phyloP scores from a whole-genome alignment of 2,888 invertebrate species.

The Orthosia gracilis region DNA sequence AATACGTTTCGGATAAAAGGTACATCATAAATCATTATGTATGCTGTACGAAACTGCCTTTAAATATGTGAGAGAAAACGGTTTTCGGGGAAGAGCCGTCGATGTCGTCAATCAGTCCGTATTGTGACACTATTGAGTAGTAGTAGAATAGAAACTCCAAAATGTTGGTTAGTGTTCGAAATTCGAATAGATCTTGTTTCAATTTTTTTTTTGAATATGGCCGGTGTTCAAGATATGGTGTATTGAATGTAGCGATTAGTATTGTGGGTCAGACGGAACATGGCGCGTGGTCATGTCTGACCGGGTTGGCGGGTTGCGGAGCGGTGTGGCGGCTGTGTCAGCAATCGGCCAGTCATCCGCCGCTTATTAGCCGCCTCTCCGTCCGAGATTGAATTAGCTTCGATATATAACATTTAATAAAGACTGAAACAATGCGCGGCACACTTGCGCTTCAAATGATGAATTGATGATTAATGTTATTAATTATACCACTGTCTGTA shows the following conservation, averaged over 20 bases:
- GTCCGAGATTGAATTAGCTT: slow-evolving; percentile 87
- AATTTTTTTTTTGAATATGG: slow-evolving; percentile 61
- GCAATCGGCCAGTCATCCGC: slow-evolving; percentile 85
- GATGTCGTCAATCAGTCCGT: slow-evolving; percentile 80
- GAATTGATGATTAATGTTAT: slow-evolving; percentile 35
- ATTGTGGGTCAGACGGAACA: slow-evolving; percentile 75
- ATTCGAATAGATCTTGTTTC: slow-evolving; percentile 30
- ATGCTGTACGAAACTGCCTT: slow-evolving; percentile 83
- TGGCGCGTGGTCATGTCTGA: slow-evolving; percentile 75
- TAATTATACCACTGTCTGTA: slow-evolving; percentile 36
- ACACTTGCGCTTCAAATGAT: slow-evolving; percentile 40
- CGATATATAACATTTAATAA: slow-evolving; percentile 83
- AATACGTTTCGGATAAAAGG: slow-evolving; percentile 90
- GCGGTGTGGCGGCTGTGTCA: slow-evolving; percentile 69
- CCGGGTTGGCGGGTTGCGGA: slow-evolving; percentile 44
- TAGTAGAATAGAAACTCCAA: slow-evolving; percentile 1
- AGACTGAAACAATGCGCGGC: slow-evolving; percentile 80
- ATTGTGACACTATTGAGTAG: slow-evolving; percentile 75
- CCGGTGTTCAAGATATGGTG: slow-evolving; percentile 61
- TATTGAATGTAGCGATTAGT: slow-evolving; percentile 75
- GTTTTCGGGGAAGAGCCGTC: slow-evolving; percentile 83
- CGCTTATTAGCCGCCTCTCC: slow-evolving; percentile 86
- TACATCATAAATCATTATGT: slow-evolving; percentile 89
- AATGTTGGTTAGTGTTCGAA: slow-evolving; percentile 22
- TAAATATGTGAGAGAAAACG: slow-evolving; percentile 85